A percentile compares a stretch with the other conserved stretches of the same genome.
Evolutionary conservation across 2,113 vertebrate genomes (phyloP).

Genomic region (Tachuris rubrigastra): DNA sequence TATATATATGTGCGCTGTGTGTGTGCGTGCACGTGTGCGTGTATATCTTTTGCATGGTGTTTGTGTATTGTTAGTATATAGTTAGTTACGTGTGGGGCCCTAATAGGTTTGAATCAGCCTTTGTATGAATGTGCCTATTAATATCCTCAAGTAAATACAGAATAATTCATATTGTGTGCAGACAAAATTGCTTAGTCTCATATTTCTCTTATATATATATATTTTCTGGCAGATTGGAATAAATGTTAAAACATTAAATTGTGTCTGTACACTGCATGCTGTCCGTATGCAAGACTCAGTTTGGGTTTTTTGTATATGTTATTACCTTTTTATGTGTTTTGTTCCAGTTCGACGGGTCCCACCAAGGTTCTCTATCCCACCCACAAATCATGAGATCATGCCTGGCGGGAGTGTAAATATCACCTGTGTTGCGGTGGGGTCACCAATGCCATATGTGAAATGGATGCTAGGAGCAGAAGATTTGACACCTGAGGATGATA

Average conservation of each 20-base stretch:
- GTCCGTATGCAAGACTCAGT: background rate
- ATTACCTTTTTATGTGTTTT: conserved; percentile 74
- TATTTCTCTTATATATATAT: conserved; percentile 44
- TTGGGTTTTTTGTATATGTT: conserved; percentile 70
- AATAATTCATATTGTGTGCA: conserved; percentile 65
- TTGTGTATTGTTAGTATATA: conserved; percentile 80
- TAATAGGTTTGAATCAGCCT: conserved; percentile 71
- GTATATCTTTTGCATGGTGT: conserved; percentile 85
- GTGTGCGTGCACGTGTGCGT: background rate
- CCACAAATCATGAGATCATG: conserved; percentile 99
- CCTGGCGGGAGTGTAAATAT: conserved; percentile 98
- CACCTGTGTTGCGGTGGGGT: conserved; percentile 98
- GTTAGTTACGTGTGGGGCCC: conserved; percentile 72
- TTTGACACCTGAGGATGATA: conserved; percentile 97
- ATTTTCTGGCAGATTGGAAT: conserved; percentile 42
- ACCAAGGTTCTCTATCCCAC: conserved; percentile 97
- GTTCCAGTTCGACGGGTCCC: conserved; percentile 95
- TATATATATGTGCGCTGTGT: conserved; percentile 55
- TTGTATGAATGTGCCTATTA: conserved; percentile 74
- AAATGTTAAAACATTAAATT: conserved; percentile 41
- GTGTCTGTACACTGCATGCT: conserved; percentile 77
- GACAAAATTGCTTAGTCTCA: conserved; percentile 68
- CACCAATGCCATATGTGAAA: conserved; percentile 99
- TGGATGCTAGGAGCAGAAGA: conserved; percentile 99
- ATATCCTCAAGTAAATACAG: conserved; percentile 57